These are phyloP conservation scores for Oreochromis spilurus DNA, from an alignment of 2,113 vertebrate genomes.

Conservation along the genomic window DNA sequence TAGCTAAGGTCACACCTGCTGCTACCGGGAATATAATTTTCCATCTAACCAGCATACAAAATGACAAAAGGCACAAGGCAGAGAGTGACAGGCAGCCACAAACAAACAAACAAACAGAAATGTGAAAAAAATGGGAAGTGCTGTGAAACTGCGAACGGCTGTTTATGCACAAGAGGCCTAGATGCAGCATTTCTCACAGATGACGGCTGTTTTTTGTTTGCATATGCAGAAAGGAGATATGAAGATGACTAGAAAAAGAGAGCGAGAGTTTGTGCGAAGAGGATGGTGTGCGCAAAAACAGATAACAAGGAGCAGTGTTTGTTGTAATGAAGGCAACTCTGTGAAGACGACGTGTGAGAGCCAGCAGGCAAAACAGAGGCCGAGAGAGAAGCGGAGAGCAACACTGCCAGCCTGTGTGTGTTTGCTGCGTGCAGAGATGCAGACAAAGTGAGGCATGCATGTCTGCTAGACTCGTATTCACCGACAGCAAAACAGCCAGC, in stretches of 20 bases:
- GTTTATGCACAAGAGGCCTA: not conserved
- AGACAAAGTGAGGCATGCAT: not conserved
- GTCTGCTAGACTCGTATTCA: conserved; percentile 38
- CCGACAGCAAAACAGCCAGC: not conserved
- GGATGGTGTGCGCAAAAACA: not conserved
- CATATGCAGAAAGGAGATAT: not conserved
- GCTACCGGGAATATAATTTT: conserved; percentile 5
- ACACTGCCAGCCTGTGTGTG: conserved; percentile 9
- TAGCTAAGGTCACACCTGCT: conserved; percentile 29
- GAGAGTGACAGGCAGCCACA: not conserved
- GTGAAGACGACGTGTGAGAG: not conserved
- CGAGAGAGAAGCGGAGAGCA: not conserved
- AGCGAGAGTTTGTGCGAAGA: not conserved
- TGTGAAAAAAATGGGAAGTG: not conserved
- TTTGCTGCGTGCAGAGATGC: not conserved
- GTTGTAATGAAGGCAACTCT: conserved; percentile 31
- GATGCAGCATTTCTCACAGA: not conserved
- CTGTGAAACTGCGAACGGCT: not conserved
- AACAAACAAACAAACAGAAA: not conserved
- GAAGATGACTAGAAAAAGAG: not conserved
- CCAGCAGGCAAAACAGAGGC: not conserved
- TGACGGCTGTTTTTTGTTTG: not conserved
- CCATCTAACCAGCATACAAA: not conserved
- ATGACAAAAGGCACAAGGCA: not conserved
- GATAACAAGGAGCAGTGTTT: conserved; percentile 45